These are phyloP conservation scores for Cryptoblepharus egeriae DNA, from an alignment of 2,797 vertebrate species.

Conservation along the genomic window DNA sequence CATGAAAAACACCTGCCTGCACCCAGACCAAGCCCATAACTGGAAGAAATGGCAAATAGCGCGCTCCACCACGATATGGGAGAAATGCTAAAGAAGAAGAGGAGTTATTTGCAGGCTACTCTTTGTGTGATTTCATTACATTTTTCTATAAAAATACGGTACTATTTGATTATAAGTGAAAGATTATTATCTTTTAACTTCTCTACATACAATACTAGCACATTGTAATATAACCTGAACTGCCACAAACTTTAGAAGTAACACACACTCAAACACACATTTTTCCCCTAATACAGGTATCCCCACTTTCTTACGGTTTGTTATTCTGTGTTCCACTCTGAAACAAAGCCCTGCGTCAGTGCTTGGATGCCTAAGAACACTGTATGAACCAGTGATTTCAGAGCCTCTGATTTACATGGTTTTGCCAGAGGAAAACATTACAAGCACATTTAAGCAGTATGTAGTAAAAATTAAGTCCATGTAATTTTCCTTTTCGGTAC, in stretches of 20 bases:
- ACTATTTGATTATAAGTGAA: too few species aligned
- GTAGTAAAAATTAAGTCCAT: slow-evolving; percentile 71
- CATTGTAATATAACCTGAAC: too few species aligned
- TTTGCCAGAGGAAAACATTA: slow-evolving; percentile 51
- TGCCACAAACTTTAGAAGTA: not conserved
- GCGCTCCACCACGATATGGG: too few species aligned
- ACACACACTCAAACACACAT: not conserved
- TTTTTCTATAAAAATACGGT: not conserved
- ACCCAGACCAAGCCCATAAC: too few species aligned
- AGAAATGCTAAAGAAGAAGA: too few species aligned
- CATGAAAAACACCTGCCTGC: too few species aligned
- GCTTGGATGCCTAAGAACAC: not conserved
- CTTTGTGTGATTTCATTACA: not conserved
- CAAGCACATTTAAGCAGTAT: slow-evolving; percentile 62
- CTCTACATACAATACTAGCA: not conserved
- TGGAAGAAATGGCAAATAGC: too few species aligned
- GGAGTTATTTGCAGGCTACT: not conserved
- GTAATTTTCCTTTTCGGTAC: slow-evolving; percentile 70
- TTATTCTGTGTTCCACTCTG: too few species aligned
- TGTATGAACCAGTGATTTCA: not conserved
- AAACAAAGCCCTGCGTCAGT: not conserved
- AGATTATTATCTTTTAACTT: not conserved
- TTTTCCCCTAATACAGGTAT: not conserved
- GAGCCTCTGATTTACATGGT: slow-evolving; percentile 41
- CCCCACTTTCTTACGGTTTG: too few species aligned